Evolutionary conservation across 2,113 vertebrate species (phyloP).

Genomic region (Cochlearius cochlearius): DNA sequence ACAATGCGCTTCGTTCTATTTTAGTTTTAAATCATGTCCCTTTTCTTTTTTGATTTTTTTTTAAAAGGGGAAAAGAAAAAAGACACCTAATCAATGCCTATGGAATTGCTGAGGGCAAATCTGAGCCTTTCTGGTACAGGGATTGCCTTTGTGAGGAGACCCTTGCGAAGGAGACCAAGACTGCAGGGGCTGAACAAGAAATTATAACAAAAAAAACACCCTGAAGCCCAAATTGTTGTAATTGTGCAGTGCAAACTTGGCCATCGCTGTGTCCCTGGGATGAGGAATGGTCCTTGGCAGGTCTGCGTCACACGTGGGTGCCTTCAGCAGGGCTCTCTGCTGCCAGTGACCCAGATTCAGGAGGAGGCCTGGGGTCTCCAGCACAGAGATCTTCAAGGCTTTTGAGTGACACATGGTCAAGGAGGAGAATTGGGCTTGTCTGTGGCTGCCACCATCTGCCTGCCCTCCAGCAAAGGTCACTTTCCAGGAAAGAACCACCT

Average conservation of each 20-base stretch:
- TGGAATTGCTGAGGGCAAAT: constrained; percentile 72
- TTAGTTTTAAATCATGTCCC: constrained; percentile 80
- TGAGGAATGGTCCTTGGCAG: not conserved
- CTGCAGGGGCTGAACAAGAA: constrained; percentile 64
- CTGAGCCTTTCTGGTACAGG: constrained; percentile 65
- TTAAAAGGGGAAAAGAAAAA: constrained; percentile 1
- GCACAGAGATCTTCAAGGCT: not conserved
- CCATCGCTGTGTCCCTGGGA: constrained; percentile 6
- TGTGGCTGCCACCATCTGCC: not conserved
- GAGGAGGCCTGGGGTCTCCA: constrained; percentile 11
- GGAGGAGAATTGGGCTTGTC: not conserved
- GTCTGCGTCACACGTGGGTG: not conserved
- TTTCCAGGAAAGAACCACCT: constrained; percentile 12
- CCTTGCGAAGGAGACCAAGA: constrained; percentile 64
- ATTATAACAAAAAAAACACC: not conserved
- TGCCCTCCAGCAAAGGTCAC: constrained; percentile 42
- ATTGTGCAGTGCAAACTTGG: constrained; percentile 51
- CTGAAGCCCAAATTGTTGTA: constrained; percentile 50
- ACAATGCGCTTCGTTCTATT: constrained; percentile 78
- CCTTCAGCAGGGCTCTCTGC: not conserved
- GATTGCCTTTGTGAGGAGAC: constrained; percentile 70
- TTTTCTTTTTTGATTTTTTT: constrained; percentile 76
- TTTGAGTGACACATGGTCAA: constrained; percentile 31
- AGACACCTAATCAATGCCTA: constrained; percentile 76
- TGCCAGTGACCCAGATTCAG: constrained; percentile 66